Conservation (phyloP, 2,113 vertebrate species). For the Proteles cristata region DNA sequence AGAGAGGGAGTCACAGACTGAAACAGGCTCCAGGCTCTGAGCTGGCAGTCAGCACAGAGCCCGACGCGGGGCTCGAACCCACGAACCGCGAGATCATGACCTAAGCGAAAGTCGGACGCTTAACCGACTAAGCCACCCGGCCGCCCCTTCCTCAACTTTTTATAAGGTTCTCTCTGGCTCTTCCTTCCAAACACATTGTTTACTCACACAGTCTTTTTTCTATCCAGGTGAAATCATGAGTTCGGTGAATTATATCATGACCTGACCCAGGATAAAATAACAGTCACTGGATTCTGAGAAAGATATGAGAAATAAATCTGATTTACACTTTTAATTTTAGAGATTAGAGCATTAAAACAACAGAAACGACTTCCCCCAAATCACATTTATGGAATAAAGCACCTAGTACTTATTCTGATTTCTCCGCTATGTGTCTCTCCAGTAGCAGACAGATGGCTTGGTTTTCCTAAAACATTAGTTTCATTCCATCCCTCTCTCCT, state of each 20-base stretch:
- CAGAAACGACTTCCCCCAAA: not conserved
- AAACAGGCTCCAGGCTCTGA: too few species aligned
- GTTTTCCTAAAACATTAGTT: not conserved
- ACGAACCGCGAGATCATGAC: too few species aligned
- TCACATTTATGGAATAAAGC: not conserved
- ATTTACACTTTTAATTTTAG: not conserved
- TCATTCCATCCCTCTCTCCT: not conserved
- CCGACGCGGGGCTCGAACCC: too few species aligned
- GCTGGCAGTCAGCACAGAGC: too few species aligned
- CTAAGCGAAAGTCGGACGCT: too few species aligned
- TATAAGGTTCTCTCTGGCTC: not conserved
- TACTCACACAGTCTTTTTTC: not conserved
- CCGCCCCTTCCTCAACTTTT: slow-evolving; percentile 15
- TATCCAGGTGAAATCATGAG: not conserved
- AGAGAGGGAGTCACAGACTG: too few species aligned
- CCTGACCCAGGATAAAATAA: not conserved
- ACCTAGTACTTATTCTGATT: not conserved
- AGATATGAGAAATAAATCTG: not conserved
- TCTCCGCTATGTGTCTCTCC: not conserved
- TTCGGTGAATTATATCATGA: not conserved
- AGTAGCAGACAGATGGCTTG: not conserved
- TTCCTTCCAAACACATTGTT: not conserved
- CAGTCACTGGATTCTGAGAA: not conserved
- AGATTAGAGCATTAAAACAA: not conserved
- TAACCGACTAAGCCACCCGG: too few species aligned